Evolutionary conservation across 2,113 vertebrate genomes (phyloP), one percentile per base, ranked within the genome.

Genomic region (Proterorhinus semilunaris): DNA sequence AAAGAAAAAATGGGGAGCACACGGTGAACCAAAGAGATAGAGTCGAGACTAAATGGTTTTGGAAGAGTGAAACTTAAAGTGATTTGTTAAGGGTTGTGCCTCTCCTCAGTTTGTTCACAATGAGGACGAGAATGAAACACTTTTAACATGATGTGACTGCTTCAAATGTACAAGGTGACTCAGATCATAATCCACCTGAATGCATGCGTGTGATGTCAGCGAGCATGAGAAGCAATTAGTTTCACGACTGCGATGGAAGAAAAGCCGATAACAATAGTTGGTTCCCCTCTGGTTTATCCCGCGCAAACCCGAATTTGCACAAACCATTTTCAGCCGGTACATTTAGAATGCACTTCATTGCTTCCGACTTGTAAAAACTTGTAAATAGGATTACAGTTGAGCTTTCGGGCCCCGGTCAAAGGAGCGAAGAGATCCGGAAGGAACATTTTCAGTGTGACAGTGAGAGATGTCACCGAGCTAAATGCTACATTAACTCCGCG

Each of bases 401-500:
- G 6, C 36, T n/a, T 61, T 80, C 73, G 51, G 27, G 71, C 63
- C 53, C 54, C 15, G 54, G 66, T 71, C 62, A 74, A 76, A 80
- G 68, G 70, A 69, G 68, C 64, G 17, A 2, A 65, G 63, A 12
- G 6, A 76, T 45, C 68, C 67, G 75, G 72, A 64, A 6, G 58
- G 36, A 77, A 71, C 42, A 75, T 49, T 42, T 42, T 76, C 45
- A 13, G 45, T 45, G 49, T 71, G 67, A 46, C 48, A 62, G 69
- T 51, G 0, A 68, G 65, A 76, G 78, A 75, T 55, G 66, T 72
- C 86, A 89, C 68, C 55, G 82, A 83, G 82, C 78, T 88, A 86
- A 91, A 88, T 86, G 85, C 74, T 72, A 81, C 83, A 90, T 87
- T 88, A 82, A 76, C 80, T 86, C 75, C 68, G 13, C 61, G 46